Base-by-base conservation (phyloP, 1,140 invertebrate genomes). In the Aphidius ervi region DNA sequence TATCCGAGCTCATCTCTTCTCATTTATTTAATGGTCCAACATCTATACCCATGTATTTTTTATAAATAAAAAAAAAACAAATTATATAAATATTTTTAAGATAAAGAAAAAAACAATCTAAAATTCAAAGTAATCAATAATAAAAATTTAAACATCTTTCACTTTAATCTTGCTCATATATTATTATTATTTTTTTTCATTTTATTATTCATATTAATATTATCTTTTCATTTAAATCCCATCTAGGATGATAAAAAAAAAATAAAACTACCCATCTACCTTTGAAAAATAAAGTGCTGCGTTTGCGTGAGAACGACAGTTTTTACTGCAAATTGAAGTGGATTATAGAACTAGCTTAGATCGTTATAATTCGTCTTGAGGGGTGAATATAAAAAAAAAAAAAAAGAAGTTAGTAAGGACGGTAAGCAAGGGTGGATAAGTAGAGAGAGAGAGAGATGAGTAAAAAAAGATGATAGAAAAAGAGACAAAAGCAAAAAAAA, bases 291-390 rank as follows among this genome's bases (percentile, higher is more conserved):
- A 31, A 31, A 31, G 23, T 31, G 23, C 23, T 31, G 23, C 23
- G 23, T 31, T 31, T 31, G 23, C 23, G 23, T 31, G 23, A 31
- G 23, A 31, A 31, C 23, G 23, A 31, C 23, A 31, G 23, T 31
- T 31, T 75, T 78, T 75, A 77, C 69, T 72, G 74, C 70, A 75
- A 78, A 76, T 76, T 75, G 72, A 70, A 75, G 68, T 69, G 66
- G 74, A 76, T 76, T 76, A 75, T 37, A 49, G 8, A 49, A 52
- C 49, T 53, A 52, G 20, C 23, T 39, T 55, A 60, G 23, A 31
- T 31, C 23, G 40, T 61, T 56, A 61, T 54, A 54, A 54, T 70
- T 62, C 47, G 37, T 31, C 46, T 37, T 40, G 40, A 9, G n/a
- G 8, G 46, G 23, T 20, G 46, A 6, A 48, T n/a, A 4, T 48